A percentile compares a stretch with the other conserved stretches of the same genome.
Conservation (phyloP, 2,797 vertebrate genomes). For the Xiphophorus birchmanni region DNA sequence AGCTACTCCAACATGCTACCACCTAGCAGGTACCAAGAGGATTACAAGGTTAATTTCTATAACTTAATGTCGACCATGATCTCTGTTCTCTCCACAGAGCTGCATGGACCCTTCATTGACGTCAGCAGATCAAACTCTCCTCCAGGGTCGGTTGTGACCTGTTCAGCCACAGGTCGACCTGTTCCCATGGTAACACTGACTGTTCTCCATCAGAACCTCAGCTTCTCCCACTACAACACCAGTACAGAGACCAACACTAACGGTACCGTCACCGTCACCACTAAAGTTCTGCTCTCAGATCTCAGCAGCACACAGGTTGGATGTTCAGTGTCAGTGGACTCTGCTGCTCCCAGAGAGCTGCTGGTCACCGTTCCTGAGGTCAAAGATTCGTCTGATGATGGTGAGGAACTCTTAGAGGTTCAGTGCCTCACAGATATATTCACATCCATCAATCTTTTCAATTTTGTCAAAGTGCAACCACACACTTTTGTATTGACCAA, state of each 20-base stretch:
- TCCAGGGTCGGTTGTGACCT: conserved; percentile 34
- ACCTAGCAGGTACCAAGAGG: no score
- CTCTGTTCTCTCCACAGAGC: neutral
- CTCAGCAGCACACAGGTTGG: neutral
- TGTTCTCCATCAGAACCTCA: neutral
- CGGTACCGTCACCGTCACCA: conserved; percentile 37
- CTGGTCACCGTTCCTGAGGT: conserved; percentile 1
- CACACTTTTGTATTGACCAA: no score
- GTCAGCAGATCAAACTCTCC: neutral
- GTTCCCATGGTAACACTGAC: conserved; percentile 44
- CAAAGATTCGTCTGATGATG: neutral
- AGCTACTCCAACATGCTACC: no score
- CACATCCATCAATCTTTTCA: no score
- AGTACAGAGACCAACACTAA: conserved; percentile 22
- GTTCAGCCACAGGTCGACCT: conserved; percentile 55
- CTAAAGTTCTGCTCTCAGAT: conserved; percentile 28
- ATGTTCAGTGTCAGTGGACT: conserved; percentile 26
- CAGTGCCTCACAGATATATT: neutral
- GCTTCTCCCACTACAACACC: neutral
- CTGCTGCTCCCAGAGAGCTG: conserved; percentile 3
- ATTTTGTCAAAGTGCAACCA: no score
- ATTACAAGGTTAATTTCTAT: neutral
- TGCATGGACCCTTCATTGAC: neutral
- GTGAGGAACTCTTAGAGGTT: neutral
- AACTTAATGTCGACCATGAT: neutral